A percentile compares a stretch with the other conserved stretches of the same genome.
Conservation (phyloP, 2,888 invertebrate species). For the Euproctis similis region DNA sequence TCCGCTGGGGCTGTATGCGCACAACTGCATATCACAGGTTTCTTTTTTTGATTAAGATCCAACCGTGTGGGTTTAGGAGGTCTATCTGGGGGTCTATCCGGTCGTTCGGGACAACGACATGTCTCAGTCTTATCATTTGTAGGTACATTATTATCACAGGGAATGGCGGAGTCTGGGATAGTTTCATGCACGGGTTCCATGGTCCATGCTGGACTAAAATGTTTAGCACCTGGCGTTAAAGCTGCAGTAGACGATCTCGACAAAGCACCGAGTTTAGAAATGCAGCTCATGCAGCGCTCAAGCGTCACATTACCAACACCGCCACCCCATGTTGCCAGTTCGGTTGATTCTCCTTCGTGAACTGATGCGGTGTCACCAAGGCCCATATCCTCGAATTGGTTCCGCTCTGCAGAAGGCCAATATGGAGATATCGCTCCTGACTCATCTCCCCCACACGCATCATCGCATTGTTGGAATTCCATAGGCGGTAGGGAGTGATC, state of each 20-base stretch:
- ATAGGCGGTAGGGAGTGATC: constrained; percentile 61
- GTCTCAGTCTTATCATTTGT: constrained; percentile 32
- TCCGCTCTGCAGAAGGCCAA: constrained; percentile 77
- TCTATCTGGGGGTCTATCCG: constrained; percentile 69
- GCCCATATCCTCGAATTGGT: constrained; percentile 67
- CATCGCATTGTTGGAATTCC: constrained; percentile 50
- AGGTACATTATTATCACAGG: constrained; percentile 21
- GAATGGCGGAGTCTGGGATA: constrained; percentile 10
- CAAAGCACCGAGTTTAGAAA: constrained; percentile 84
- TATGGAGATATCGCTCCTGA: constrained; percentile 77
- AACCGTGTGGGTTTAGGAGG: constrained; percentile 74
- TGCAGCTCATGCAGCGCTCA: constrained; percentile 84
- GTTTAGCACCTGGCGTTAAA: constrained; percentile 64
- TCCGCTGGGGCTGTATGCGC: constrained; percentile 28
- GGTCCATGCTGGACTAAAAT: constrained; percentile 75
- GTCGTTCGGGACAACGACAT: constrained; percentile 34
- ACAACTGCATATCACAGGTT: constrained; percentile 42
- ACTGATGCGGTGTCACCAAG: constrained; percentile 51
- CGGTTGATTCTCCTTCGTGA: constrained; percentile 36
- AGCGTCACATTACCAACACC: constrained; percentile 62
- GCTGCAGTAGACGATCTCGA: constrained; percentile 79
- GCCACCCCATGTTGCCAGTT: constrained; percentile 39
- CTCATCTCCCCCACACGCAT: constrained; percentile 42
- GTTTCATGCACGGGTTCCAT: constrained; percentile 60
- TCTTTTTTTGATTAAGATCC: constrained; percentile 41